Base-by-base conservation (phyloP, 2,113 vertebrate genomes). In the Daphoenositta chrysoptera region DNA sequence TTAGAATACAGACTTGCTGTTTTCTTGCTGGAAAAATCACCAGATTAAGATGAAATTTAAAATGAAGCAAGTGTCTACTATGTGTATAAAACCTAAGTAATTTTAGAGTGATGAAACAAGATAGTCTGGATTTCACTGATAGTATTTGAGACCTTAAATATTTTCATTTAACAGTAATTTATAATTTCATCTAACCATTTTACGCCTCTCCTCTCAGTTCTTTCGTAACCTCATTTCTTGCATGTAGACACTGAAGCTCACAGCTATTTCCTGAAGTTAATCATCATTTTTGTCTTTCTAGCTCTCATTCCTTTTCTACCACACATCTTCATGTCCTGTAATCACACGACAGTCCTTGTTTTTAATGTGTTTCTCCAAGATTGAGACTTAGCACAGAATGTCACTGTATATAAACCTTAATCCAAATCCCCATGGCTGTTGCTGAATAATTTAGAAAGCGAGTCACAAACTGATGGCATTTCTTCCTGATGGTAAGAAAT, bases 291-390 rank as follows among this genome's bases (percentile, higher is more conserved):
- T 45, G 47, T 39, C 44, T 40, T 63, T 61, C 31, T 65, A 54
- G 10, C 14, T 83, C 47, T 73, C 27, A 50, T n/a, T 90, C 35
- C 8, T 87, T 61, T 58, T 35, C 31, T 39, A 37, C 20, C 18
- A 22, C 16, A 9, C 40, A n/a, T 5, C 27, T 57, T 65, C 45
- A 22, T 28, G 9, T 47, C 44, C 44, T 51, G 2, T 10, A 56
- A 63, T 8, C 19, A 63, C 11, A 19, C 0, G 0, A n/a, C 3
- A 0, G 11, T 4, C 45, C 14, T 69, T 58, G 11, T n/a, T 82
- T 87, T 93, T 18, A 89, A 60, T 1, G 1, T 16, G 31, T 22
- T 69, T 35, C 39, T 88, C 60, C 37, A 71, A 78, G 54, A 66
- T 0, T 56, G 47, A 78, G 54, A 61, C 0, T 7, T 27, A 51